Evolutionary conservation across 2,797 vertebrate species (phyloP), one percentile per base, ranked within the genome.

Genomic region (Neoniphon sammara): DNA sequence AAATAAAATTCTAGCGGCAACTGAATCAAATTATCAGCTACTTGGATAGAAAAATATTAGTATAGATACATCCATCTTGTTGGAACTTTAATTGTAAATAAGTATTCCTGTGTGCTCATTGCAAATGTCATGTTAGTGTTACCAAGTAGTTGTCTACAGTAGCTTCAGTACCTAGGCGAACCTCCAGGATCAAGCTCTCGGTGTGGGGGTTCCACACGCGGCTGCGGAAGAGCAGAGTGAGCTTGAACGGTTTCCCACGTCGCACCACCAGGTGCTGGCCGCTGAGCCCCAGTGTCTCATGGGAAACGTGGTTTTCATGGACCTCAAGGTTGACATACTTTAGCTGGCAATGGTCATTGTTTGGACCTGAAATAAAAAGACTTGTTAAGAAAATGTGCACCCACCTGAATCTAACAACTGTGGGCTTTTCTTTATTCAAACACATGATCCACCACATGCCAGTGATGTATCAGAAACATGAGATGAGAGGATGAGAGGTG

Each of bases 251-350:
- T 67, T 84, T 80, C 66, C 92, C 91, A 2, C 90, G 81, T 4
- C 91, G 88, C 30, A 93, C 82, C 75, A 92, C 91, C 87, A 93
- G 84, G 8, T n/a, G 71, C 1, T 46, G 73, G 17, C 58, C 3
- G 63, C 88, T 87, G 55, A 93, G 84, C 1, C 91, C 88, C 71
- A 49, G 44, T 0, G 91, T 92, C 58, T 91, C 68, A 75, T 93
- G 91, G 61, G 60, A 71, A 67, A 12, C n/a, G 52, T 85, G 82
- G 87, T 93, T 92, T 8, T 88, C 55, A 0, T 50, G 1, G 5
- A 7, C 12, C 55, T 91, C 74, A 60, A 91, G 82, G 83, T 93
- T 82, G n/a, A 90, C 76, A 0, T 84, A 11, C 73, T 58, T 89
- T 17, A 93, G 82, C 5, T 9, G 61, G 44, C 75, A 81, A 15